Evolutionary conservation across 2,888 invertebrate genomes (phyloP), one percentile per base, ranked within the genome.

Genomic region (Dugesia japonica): DNA sequence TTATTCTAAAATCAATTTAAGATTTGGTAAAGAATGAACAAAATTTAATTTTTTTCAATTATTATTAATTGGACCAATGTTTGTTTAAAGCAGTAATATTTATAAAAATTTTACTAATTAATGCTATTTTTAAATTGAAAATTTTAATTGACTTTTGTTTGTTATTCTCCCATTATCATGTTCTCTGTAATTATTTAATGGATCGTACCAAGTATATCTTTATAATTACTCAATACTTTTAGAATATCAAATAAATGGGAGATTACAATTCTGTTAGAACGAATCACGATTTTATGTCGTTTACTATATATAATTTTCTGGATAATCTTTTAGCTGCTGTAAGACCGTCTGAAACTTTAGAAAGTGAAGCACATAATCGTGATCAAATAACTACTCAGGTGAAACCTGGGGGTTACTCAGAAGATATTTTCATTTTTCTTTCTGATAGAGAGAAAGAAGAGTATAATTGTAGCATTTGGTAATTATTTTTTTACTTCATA

Each of bases 401-500:
- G 4, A 26, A 15, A 17, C 74, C 74, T 4, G 78, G 78, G 13
- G 78, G 78, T 15, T 77, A 77, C 28, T 71, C 72, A n/a, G 78
- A 77, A 7, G 78, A 77, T n/a, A 77, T 77, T 17, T 77, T 77
- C 28, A 42, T 78, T 0, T 33, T 20, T 17, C 72, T 77, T 13
- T 73, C 72, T 28, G 78, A 77, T n/a, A 74, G 27, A 23, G 76
- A 78, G 26, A 77, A 72, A 42, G 78, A 77, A 33, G 73, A 77
- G 71, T 42, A 78, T 17, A 26, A 71, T 20, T 77, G 78, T 28
- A 56, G 42, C 9, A 56, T 77, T 27, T 77, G 78, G 78, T 77
- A 28, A 77, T n/a, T 77, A 17, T 28, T 74, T n/a, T n/a, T n/a
- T n/a, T n/a, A n/a, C n/a, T n/a, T n/a, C n/a, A n/a, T n/a, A 31